Conservation (phyloP, 2,113 vertebrate genomes). For the Catharus bicknelli region DNA sequence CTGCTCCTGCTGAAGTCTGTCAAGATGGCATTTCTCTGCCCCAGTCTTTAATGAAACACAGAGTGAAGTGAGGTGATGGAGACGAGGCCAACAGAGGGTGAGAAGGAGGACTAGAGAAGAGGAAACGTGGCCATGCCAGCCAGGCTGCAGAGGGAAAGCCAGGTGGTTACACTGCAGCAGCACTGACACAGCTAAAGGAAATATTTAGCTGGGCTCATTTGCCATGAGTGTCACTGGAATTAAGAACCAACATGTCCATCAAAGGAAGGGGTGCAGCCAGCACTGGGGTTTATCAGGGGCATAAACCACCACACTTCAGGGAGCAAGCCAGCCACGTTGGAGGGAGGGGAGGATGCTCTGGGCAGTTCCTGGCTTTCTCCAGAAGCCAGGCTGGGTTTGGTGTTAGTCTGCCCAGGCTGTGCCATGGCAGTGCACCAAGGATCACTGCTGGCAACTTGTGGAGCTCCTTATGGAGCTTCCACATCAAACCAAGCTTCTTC, state of each 20-base stretch:
- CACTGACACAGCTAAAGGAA: neutral
- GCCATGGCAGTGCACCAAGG: neutral
- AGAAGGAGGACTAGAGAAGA: neutral
- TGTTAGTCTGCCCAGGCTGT: rapidly evolving
- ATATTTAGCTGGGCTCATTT: neutral
- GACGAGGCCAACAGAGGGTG: neutral
- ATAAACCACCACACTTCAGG: neutral
- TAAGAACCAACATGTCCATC: neutral
- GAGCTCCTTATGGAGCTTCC: neutral
- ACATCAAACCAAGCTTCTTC: neutral
- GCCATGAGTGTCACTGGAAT: neutral
- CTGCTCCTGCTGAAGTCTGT: neutral
- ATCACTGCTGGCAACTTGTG: neutral
- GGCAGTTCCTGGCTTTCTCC: neutral
- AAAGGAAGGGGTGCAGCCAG: neutral
- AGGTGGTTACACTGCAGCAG: neutral
- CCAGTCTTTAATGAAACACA: neutral
- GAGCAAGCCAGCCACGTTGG: rapidly evolving
- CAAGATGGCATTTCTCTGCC: neutral
- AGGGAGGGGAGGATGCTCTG: neutral
- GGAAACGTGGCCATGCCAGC: no score
- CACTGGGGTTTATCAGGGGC: neutral
- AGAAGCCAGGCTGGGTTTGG: neutral
- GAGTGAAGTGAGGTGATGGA: rapidly evolving
- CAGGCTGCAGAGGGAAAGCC: no score